Percentiles rank a stretch among this genome's conserved stretches.
phyloP scores from a whole-genome alignment of 2,113 vertebrate species.

The Oreotragus oreotragus region DNA sequence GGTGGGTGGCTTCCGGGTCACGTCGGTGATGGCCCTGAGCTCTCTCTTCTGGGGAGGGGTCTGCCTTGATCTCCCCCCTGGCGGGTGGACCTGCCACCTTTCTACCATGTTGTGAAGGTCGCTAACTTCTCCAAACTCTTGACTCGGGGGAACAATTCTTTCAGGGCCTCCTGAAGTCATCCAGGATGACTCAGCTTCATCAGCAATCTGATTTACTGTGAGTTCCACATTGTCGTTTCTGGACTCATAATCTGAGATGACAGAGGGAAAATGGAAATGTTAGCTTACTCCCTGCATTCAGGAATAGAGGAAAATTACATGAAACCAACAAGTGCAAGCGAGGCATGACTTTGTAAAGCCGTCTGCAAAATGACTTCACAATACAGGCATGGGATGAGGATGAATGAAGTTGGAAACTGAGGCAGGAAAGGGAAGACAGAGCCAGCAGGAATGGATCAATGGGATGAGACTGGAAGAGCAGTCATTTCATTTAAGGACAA shows the following conservation, averaged over 20 bases:
- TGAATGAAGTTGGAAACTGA: neutral
- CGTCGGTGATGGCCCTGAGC: neutral
- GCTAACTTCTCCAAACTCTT: conserved; percentile 40
- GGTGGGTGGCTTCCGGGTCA: conserved; percentile 26
- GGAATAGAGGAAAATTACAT: neutral
- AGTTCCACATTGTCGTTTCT: conserved; percentile 39
- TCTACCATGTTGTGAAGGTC: conserved; percentile 40
- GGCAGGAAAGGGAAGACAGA: neutral
- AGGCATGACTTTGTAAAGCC: neutral
- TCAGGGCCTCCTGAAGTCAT: neutral
- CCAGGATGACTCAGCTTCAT: conserved; percentile 28
- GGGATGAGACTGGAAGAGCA: neutral
- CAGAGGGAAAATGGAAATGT: neutral
- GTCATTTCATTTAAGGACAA: neutral
- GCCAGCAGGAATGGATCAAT: neutral
- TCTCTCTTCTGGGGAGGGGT: conserved; percentile 35
- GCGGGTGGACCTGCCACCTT: conserved; percentile 62
- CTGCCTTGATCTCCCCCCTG: conserved; percentile 37
- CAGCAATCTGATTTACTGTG: conserved; percentile 45
- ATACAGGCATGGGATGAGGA: neutral
- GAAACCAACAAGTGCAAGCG: neutral
- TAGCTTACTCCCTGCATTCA: neutral
- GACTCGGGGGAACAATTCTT: neutral
- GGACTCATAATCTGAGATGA: conserved; percentile 57
- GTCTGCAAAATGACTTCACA: neutral